Percentiles rank a stretch among this genome's conserved stretches.
phyloP scores from a whole-genome alignment of 1,140 invertebrate species.

The Panonychus citri region DNA sequence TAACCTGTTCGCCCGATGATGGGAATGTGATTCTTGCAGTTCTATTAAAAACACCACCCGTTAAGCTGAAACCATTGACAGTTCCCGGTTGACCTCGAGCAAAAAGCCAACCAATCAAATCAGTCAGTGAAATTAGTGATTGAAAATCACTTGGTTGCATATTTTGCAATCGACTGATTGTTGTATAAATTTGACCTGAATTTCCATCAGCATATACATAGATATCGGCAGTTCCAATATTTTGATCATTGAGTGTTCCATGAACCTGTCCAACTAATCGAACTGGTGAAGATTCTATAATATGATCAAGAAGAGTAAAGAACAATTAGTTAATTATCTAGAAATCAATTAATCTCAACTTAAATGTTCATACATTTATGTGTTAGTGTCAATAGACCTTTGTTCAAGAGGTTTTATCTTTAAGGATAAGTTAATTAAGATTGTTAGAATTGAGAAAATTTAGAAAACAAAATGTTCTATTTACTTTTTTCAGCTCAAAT shows the following conservation, averaged over 20 bases:
- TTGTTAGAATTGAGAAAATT: too few species aligned
- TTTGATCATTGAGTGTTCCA: conserved; percentile 48
- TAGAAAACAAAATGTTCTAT: too few species aligned
- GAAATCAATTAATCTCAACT: too few species aligned
- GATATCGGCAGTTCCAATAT: conserved; percentile 49
- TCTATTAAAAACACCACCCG: conserved; percentile 58
- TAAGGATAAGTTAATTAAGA: conserved; percentile 33
- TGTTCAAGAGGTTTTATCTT: conserved; percentile 1
- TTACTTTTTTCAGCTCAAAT: too few species aligned
- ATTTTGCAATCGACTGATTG: conserved; percentile 48
- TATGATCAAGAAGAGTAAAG: too few species aligned
- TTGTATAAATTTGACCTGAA: conserved; percentile 64
- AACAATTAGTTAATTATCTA: too few species aligned
- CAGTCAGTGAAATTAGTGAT: conserved; percentile 47
- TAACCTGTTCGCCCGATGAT: conserved; percentile 40
- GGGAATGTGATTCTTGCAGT: conserved; percentile 45
- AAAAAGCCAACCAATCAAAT: conserved; percentile 71
- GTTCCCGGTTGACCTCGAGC: conserved; percentile 45
- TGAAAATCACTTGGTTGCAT: conserved; percentile 51
- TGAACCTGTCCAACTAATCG: conserved; percentile 60
- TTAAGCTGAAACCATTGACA: conserved; percentile 61
- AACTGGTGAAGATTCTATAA: not conserved
- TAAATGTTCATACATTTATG: too few species aligned
- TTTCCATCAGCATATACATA: conserved; percentile 73
- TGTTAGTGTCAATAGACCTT: conserved; percentile 10